These are phyloP conservation scores for Caenorhabditis imperialis DNA, from an alignment of 2,888 invertebrate species.

Conservation along the genomic window DNA sequence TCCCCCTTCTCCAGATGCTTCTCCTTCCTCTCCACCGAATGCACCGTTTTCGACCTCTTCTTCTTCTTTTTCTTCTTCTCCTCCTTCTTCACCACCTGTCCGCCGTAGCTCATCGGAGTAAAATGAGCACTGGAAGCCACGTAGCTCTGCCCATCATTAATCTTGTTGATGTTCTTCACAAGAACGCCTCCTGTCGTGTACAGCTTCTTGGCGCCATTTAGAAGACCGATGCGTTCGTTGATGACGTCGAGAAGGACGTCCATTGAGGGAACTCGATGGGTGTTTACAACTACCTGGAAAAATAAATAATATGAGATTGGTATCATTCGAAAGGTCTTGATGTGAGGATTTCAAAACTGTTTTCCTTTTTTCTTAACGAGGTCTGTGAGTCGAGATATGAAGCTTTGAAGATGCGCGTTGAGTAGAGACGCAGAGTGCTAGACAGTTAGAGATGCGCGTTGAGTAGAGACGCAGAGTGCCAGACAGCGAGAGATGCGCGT, in stretches of 20 bases:
- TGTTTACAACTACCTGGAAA: conserved; percentile 51
- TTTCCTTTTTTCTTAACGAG: too few relatives aligned
- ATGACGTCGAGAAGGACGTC: conserved; percentile 64
- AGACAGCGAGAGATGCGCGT: too few relatives aligned
- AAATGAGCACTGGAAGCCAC: conserved; percentile 64
- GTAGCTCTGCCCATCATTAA: conserved; percentile 54
- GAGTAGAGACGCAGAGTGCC: too few relatives aligned
- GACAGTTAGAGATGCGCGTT: too few relatives aligned
- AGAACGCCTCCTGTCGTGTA: conserved; percentile 60
- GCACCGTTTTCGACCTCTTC: conserved; percentile 31
- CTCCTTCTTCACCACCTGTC: not conserved
- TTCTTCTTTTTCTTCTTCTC: conserved; percentile 32
- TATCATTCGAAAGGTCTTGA: too few relatives aligned
- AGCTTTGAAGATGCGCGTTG: too few relatives aligned
- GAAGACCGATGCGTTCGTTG: conserved; percentile 60
- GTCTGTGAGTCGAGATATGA: too few relatives aligned
- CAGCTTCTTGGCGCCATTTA: conserved; percentile 62
- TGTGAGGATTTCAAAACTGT: too few relatives aligned
- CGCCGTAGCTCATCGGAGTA: conserved; percentile 58
- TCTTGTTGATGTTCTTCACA: conserved; percentile 50
- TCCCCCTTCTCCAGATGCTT: conserved; percentile 9
- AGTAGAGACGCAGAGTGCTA: too few relatives aligned
- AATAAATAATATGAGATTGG: too few relatives aligned
- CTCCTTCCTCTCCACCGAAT: conserved; percentile 3
- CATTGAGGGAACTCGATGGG: conserved; percentile 55